These are phyloP conservation scores for Phoxinus dragarum DNA, from an alignment of 2,797 vertebrate genomes.

Conservation along the genomic window DNA sequence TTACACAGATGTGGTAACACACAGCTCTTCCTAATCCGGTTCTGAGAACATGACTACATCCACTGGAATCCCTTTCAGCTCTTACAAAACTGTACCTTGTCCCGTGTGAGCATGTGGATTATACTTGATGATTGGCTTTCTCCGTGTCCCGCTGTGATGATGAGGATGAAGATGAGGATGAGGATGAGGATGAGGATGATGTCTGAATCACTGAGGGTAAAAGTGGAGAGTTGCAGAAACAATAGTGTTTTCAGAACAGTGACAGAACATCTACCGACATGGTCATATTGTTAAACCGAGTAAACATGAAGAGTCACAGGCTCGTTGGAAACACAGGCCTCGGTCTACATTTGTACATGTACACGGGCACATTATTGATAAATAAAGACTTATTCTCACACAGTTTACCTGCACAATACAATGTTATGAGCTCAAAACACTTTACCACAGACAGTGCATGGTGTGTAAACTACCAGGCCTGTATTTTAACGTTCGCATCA, in stretches of 20 bases:
- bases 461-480: no score
- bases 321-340: neutral
- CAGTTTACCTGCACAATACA: no score
- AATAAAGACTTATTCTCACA: no score
- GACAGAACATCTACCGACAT: neutral
- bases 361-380: no score
- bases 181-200: neutral
- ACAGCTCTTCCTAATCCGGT: conserved; percentile 14
- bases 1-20: neutral
- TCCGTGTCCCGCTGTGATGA: conserved; percentile 48
- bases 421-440: no score
- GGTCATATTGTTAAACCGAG: neutral
- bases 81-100: conserved; percentile 41
- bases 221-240: conserved; percentile 16
- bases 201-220: conserved; percentile 50
- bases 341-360: no score
- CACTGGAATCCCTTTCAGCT: conserved; percentile 27
- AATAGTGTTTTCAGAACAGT: neutral
- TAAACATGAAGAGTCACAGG: neutral
- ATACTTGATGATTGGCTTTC: conserved; percentile 49
- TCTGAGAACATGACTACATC: conserved; percentile 14
- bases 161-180: no score
- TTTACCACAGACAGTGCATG: no score
- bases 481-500: no score
- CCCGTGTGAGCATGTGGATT: conserved; percentile 48